phyloP scores from a whole-genome alignment of 2,797 vertebrate species.

The Centropyge bicolor region DNA sequence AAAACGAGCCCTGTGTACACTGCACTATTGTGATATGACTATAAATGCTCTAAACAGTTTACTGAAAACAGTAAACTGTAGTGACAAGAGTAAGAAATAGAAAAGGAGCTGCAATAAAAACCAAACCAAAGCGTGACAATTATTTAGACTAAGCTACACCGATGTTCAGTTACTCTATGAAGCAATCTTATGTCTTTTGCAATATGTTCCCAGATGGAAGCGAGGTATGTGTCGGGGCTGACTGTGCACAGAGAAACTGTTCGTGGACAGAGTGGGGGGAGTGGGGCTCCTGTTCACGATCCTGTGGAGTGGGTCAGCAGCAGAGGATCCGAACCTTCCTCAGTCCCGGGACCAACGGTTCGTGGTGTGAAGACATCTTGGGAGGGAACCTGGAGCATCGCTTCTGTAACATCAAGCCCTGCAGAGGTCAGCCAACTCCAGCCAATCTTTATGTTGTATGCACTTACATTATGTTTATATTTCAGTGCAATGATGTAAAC shows the following conservation, averaged over 20 bases:
- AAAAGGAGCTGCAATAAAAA: neutral
- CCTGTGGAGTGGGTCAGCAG: slow-evolving; percentile 92
- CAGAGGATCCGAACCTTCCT: slow-evolving; percentile 87
- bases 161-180: neutral
- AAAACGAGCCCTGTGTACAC: neutral
- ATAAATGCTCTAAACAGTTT: neutral
- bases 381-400: slow-evolving; percentile 86
- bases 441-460: neutral
- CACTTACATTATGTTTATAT: neutral
- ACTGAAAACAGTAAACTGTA: neutral
- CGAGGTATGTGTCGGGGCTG: slow-evolving; percentile 72
- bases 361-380: slow-evolving; percentile 90
- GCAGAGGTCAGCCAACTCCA: slow-evolving; percentile 83
- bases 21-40: neutral
- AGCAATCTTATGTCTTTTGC: neutral
- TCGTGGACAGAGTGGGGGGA: slow-evolving; percentile 89
- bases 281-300: slow-evolving; percentile 89
- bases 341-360: slow-evolving; percentile 79
- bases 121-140: neutral
- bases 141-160: neutral
- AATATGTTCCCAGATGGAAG: slow-evolving; percentile 65
- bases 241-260: slow-evolving; percentile 86
- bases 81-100: neutral
- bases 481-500: neutral
- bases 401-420: slow-evolving; percentile 91